Conservation (phyloP, 64 coral and sea anemone species). For the Pocillopora verrucosa region DNA sequence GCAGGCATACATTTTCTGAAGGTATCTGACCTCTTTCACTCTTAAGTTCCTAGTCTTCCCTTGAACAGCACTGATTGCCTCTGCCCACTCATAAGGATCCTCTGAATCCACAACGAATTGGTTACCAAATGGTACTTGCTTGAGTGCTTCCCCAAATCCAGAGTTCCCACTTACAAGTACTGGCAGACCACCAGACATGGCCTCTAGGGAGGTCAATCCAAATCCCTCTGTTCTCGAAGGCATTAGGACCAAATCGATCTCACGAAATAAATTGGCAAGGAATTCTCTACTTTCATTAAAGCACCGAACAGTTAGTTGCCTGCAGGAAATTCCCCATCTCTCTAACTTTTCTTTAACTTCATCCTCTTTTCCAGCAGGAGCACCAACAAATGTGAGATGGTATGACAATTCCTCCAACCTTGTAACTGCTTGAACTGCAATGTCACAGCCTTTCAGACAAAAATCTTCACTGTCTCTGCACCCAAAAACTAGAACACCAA, state of each 20-base stretch:
- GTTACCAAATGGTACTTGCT: neutral
- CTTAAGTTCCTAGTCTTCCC: neutral
- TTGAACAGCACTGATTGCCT: neutral
- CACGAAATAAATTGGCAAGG: neutral
- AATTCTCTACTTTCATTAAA: constrained; percentile 13
- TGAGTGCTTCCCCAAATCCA: neutral
- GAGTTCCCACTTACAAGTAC: neutral
- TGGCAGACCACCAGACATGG: constrained; percentile 8
- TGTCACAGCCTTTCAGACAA: neutral
- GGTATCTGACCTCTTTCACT: neutral
- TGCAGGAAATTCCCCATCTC: neutral
- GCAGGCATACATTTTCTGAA: neutral
- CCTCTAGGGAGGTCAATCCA: neutral
- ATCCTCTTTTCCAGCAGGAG: neutral
- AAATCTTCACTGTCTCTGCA: constrained; percentile 6
- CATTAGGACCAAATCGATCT: neutral
- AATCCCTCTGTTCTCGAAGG: constrained; percentile 1
- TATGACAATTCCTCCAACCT: neutral
- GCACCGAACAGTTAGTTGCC: neutral
- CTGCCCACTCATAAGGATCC: neutral
- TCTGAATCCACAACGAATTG: neutral
- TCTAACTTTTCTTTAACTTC: neutral
- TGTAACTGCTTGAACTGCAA: neutral
- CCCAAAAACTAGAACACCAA: neutral
- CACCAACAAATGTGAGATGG: neutral